Percentiles rank a stretch among this genome's conserved stretches.
phyloP scores from a whole-genome alignment of 2,888 invertebrate species.

The Euclidia mi region DNA sequence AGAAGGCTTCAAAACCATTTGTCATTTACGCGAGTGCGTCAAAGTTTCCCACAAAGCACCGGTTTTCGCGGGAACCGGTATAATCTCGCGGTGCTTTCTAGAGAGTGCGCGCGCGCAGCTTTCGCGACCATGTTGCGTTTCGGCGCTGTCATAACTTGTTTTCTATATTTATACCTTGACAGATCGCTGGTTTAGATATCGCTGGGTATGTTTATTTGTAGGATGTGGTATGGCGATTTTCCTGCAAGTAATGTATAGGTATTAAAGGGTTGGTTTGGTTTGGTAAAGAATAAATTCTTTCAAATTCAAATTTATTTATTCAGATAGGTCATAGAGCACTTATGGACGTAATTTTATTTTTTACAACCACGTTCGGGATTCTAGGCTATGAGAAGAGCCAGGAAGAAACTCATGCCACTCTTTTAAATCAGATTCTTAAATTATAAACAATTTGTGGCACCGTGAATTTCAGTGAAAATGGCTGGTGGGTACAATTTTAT shows the following conservation, averaged over 20 bases:
- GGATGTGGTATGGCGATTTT: not conserved
- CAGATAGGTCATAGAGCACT: too few relatives aligned
- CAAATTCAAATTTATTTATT: too few relatives aligned
- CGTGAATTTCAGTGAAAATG: too few relatives aligned
- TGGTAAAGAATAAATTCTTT: too few relatives aligned
- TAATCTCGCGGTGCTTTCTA: conserved; percentile 66
- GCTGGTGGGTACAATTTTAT: too few relatives aligned
- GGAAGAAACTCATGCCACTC: too few relatives aligned
- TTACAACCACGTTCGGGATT: too few relatives aligned
- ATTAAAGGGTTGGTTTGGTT: too few relatives aligned
- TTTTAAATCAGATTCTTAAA: too few relatives aligned
- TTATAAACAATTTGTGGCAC: too few relatives aligned
- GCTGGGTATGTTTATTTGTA: not conserved
- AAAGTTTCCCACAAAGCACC: conserved; percentile 50
- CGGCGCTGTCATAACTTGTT: conserved; percentile 34
- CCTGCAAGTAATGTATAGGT: not conserved
- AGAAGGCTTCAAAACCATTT: not conserved
- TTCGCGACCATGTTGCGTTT: conserved; percentile 43
- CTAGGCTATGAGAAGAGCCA: too few relatives aligned
- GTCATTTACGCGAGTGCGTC: conserved; percentile 26
- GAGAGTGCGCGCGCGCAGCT: conserved; percentile 48
- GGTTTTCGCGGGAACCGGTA: conserved; percentile 65
- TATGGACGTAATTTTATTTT: too few relatives aligned
- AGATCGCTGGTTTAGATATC: not conserved
- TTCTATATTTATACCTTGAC: conserved; percentile 36